Base-by-base conservation (phyloP, 2,113 vertebrate genomes). In the Myiopsitta monachus region DNA sequence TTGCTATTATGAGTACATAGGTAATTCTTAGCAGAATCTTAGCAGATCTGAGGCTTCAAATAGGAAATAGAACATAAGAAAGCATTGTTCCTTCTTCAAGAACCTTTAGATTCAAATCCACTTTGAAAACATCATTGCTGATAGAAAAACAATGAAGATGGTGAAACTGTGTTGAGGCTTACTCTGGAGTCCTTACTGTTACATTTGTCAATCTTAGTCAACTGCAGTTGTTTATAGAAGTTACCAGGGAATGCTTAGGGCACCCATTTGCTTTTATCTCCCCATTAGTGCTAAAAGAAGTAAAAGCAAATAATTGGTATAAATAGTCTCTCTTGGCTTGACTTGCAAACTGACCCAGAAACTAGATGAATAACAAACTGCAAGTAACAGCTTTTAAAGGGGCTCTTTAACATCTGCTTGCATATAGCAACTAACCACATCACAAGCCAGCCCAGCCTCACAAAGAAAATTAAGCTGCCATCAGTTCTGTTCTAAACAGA, bases 301-400 rank as follows among this genome's bases (percentile, higher is more conserved):
- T 52, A 70, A 84, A 90, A 91, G 57, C 78, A 79, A 91, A 91
- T n/a, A 47, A 70, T 51, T 39, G 33, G 67, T 79, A 33, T 85
- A 88, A 92, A 84, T 23, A 72, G 70, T 38, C 31, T 89, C 27
- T 74, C 75, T 85, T 91, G 74, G 52, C 75, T 90, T 80, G 67
- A 80, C 62, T 85, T 94, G 67, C 86, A 87, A 95, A 90, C 46
- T 77, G 85, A 77, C 79, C 75, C 86, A 90, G 82, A 91, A 95
- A 92, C 62, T 30, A 41, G 78, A 75, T 41, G 70, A 94, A 9
- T 57, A 93, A 69, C 59, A 90, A 88, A 74, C 75, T 66, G 72
- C 57, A 41, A 87, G 77, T 49, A 91, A 84, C 36, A 66, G 75
- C 78, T 88, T 87, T 94, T 54, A 69, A 82, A 49, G 44, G 22